Evolutionary conservation across 2,113 vertebrate species (phyloP).

Genomic region (Scomber japonicus): DNA sequence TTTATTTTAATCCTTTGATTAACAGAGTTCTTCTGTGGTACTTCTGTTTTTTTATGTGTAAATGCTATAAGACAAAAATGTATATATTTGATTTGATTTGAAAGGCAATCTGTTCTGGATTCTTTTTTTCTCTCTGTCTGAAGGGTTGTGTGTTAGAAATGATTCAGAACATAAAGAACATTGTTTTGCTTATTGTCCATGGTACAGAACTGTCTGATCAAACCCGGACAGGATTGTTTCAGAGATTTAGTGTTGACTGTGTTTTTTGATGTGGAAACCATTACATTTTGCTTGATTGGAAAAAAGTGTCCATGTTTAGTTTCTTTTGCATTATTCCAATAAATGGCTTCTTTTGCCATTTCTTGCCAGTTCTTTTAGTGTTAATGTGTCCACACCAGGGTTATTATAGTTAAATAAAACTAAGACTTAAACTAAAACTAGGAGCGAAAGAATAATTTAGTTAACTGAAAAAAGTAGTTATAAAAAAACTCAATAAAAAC

Average conservation of each 20-base stretch:
- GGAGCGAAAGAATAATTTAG: too few relatives aligned
- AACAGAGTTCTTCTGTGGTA: conserved; percentile 65
- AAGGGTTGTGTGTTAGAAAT: conserved; percentile 56
- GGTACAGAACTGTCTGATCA: conserved; percentile 37
- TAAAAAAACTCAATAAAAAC: too few relatives aligned
- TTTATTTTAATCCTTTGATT: conserved; percentile 31
- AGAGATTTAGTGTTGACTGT: conserved; percentile 49
- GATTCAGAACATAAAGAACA: conserved; percentile 25
- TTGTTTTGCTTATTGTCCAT: conserved; percentile 40
- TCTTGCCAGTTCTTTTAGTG: too few relatives aligned
- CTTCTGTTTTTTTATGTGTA: conserved; percentile 62
- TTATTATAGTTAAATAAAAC: too few relatives aligned
- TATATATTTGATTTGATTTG: conserved; percentile 72
- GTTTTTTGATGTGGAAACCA: conserved; percentile 59
- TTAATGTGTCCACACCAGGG: too few relatives aligned
- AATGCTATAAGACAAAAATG: conserved; percentile 75
- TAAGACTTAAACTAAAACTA: too few relatives aligned
- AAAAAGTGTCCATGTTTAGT: conserved; percentile 64
- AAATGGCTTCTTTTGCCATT: conserved; percentile 77
- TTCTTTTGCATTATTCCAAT: conserved; percentile 81
- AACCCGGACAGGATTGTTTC: conserved; percentile 53
- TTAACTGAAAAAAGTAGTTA: too few relatives aligned
- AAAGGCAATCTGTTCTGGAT: conserved; percentile 34
- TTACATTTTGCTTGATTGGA: conserved; percentile 63
- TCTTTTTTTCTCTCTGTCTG: conserved; percentile 64